These are phyloP conservation scores for Ricordea florida DNA, from an alignment of 92 coral and sea anemone genomes.

Conservation along the genomic window DNA sequence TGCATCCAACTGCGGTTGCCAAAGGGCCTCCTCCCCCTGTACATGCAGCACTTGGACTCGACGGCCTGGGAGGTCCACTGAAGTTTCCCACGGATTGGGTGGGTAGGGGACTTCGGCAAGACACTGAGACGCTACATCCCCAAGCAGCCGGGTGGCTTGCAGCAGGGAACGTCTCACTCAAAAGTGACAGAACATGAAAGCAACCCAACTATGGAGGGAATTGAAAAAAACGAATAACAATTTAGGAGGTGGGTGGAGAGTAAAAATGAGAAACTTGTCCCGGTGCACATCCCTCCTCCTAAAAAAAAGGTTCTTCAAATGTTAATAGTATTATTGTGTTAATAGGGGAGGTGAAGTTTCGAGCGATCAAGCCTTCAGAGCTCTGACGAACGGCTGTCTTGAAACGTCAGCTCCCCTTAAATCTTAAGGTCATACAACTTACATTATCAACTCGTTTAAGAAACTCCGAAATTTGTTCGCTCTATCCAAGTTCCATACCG, in stretches of 20 bases:
- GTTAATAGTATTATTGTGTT: too few relatives aligned
- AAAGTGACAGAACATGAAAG: slow-evolving; percentile 71
- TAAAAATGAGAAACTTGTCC: too few relatives aligned
- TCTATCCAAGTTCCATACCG: too few relatives aligned
- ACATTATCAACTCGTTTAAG: too few relatives aligned
- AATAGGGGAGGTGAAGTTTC: too few relatives aligned
- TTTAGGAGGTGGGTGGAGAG: not conserved
- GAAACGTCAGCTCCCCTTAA: too few relatives aligned
- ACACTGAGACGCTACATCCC: slow-evolving; percentile 86
- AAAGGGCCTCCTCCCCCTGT: slow-evolving; percentile 96
- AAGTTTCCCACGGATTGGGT: slow-evolving; percentile 47
- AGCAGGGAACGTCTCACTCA: slow-evolving; percentile 83
- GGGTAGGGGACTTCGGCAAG: slow-evolving; percentile 84
- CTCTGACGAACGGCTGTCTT: too few relatives aligned
- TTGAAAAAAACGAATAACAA: not conserved
- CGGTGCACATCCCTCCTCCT: too few relatives aligned
- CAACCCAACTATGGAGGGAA: slow-evolving; percentile 86
- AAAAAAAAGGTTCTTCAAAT: too few relatives aligned
- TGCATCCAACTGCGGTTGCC: slow-evolving; percentile 80
- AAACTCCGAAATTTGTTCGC: too few relatives aligned
- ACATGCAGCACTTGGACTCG: slow-evolving; percentile 75
- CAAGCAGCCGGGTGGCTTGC: slow-evolving; percentile 81
- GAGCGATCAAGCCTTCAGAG: too few relatives aligned
- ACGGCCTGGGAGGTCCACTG: slow-evolving; percentile 72
- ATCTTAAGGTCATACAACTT: too few relatives aligned